Percentiles rank a stretch among this genome's conserved stretches.
Evolutionary conservation across 2,888 invertebrate species (phyloP).

Genomic region (Xiphydria camelus): DNA sequence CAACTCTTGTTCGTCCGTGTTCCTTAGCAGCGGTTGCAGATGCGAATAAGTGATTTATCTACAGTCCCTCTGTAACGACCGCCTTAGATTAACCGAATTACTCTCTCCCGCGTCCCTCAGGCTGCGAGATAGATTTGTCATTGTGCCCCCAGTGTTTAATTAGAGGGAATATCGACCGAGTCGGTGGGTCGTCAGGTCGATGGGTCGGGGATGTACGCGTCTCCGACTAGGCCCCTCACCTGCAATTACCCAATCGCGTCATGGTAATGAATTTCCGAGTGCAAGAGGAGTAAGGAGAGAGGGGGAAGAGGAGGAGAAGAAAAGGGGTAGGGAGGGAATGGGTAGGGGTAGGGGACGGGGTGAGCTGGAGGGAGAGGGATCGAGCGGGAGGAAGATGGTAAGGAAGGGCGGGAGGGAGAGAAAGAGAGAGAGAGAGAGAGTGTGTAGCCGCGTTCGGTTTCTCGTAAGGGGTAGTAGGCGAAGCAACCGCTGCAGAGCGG

Average conservation of each 20-base stretch:
- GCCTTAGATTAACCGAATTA: constrained; percentile 52
- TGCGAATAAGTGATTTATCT: constrained; percentile 48
- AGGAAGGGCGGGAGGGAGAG: constrained; percentile 12
- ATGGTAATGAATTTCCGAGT: constrained; percentile 53
- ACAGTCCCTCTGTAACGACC: constrained; percentile 43
- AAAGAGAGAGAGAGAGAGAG: constrained; percentile 2
- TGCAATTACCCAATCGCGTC: constrained; percentile 53
- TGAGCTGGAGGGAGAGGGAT: constrained; percentile 7
- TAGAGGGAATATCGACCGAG: constrained; percentile 49
- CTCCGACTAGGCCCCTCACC: constrained; percentile 49
- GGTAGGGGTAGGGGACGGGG: constrained; percentile 8
- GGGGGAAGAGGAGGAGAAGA: constrained; percentile 1
- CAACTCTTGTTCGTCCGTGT: constrained; percentile 19
- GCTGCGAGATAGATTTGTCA: constrained; percentile 50
- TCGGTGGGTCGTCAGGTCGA: constrained; percentile 22
- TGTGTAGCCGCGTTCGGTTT: not conserved
- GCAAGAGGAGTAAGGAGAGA: constrained; percentile 12
- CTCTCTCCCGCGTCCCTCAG: constrained; percentile 22
- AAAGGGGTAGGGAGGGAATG: too few species aligned
- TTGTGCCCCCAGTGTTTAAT: constrained; percentile 52
- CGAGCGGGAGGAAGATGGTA: too few species aligned
- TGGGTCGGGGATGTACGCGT: constrained; percentile 35
- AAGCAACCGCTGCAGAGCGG: constrained; percentile 43
- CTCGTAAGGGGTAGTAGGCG: constrained; percentile 2
- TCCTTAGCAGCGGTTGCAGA: constrained; percentile 23